phyloP scores from a whole-genome alignment of 2,888 invertebrate species.

The Caenorhabditis virilis region DNA sequence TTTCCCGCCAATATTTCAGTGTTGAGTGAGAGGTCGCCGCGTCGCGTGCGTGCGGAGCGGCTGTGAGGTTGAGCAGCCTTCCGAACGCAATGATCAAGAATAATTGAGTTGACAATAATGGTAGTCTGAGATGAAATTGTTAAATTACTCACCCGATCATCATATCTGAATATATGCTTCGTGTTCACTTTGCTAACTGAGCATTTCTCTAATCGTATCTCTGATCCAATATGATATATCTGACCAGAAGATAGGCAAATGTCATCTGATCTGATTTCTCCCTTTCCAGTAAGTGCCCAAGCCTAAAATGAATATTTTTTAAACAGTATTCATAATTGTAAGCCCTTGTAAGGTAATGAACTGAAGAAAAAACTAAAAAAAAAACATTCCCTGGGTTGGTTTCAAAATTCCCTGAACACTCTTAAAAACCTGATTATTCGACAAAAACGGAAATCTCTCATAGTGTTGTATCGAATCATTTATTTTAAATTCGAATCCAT shows the following conservation, averaged over 20 bases:
- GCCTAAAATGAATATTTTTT: too few relatives aligned
- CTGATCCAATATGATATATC: slow-evolving; percentile 29
- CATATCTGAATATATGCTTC: slow-evolving; percentile 57
- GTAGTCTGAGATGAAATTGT: too few relatives aligned
- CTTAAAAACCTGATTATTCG: slow-evolving; percentile 15
- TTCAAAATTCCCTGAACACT: too few relatives aligned
- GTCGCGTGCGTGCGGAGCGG: too few relatives aligned
- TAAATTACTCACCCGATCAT: slow-evolving; percentile 20
- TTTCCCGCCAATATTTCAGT: too few relatives aligned
- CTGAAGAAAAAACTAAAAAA: neutral
- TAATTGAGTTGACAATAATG: too few relatives aligned
- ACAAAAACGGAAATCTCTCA: slow-evolving; percentile 19
- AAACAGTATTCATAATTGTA: too few relatives aligned
- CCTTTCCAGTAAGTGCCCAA: slow-evolving; percentile 62
- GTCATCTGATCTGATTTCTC: slow-evolving; percentile 67
- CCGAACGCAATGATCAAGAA: too few relatives aligned
- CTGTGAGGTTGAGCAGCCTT: too few relatives aligned
- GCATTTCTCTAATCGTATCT: slow-evolving; percentile 55
- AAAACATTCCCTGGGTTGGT: too few relatives aligned
- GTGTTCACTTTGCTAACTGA: slow-evolving; percentile 42
- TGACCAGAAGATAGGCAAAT: slow-evolving; percentile 59
- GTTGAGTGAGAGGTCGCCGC: too few relatives aligned
- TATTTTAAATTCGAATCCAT: slow-evolving; percentile 10
- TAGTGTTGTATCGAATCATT: slow-evolving; percentile 8
- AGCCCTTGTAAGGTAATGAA: neutral